These are phyloP conservation scores for Carassius auratus DNA, from an alignment of 2,113 vertebrate genomes.

Conservation along the genomic window DNA sequence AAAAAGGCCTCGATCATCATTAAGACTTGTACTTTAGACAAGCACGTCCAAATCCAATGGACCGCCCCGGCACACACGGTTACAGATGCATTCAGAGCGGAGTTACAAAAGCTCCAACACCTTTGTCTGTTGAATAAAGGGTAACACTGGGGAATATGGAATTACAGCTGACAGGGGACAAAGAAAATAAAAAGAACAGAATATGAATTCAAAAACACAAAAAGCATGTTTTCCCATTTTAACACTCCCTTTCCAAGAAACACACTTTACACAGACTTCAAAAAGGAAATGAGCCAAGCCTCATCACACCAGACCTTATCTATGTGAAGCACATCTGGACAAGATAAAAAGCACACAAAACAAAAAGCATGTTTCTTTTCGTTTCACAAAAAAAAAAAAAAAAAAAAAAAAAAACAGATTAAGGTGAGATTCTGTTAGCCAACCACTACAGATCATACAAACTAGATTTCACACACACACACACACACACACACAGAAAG, in stretches of 20 bases:
- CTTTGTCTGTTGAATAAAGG: slow-evolving; percentile 34
- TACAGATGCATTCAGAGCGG: slow-evolving; percentile 32
- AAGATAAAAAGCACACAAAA: slow-evolving; percentile 12
- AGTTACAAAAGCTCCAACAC: slow-evolving; percentile 45
- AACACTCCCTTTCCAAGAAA: not conserved
- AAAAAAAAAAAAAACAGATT: not conserved
- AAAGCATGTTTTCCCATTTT: slow-evolving; percentile 27
- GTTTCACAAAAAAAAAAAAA: not conserved
- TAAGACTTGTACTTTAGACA: slow-evolving; percentile 40
- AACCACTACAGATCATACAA: not conserved
- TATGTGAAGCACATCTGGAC: slow-evolving; percentile 11
- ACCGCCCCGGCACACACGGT: slow-evolving; percentile 1
- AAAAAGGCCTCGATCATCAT: slow-evolving; percentile 28
- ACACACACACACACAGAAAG: too few species aligned
- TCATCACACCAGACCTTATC: slow-evolving; percentile 4
- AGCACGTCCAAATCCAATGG: slow-evolving; percentile 9
- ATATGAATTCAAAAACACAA: slow-evolving; percentile 7
- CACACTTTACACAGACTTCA: slow-evolving; percentile 11
- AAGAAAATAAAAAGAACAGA: not conserved
- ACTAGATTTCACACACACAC: not conserved
- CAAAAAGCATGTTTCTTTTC: not conserved
- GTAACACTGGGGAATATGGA: slow-evolving; percentile 36
- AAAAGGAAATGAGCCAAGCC: slow-evolving; percentile 12
- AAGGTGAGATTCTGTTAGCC: not conserved
- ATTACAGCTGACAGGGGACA: slow-evolving; percentile 43